Conservation (phyloP, 2,888 invertebrate species). For the Rhaphigaster nebulosa region DNA sequence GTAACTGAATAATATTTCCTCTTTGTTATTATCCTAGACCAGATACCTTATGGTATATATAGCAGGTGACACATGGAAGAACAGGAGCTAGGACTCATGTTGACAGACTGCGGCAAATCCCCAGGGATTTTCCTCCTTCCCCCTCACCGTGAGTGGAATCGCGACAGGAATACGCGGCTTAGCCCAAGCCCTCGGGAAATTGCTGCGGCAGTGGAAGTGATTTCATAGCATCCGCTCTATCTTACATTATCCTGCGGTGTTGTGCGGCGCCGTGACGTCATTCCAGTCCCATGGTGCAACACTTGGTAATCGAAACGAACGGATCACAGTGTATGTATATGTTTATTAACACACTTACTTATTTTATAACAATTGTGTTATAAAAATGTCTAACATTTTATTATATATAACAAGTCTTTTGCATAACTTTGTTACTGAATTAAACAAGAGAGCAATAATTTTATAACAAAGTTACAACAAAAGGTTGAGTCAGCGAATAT, state of each 20-base stretch:
- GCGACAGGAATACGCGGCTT: conserved; percentile 39
- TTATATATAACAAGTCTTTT: no score
- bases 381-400: no score
- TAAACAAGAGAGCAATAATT: no score
- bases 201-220: conserved; percentile 15
- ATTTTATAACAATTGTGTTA: no score
- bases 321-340: no score
- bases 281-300: not conserved
- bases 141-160: not conserved
- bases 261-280: not conserved
- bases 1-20: not conserved
- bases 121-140: not conserved
- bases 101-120: conserved; percentile 30
- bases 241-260: conserved; percentile 1
- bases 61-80: not conserved
- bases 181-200: conserved; percentile 40
- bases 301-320: not conserved
- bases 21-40: not conserved
- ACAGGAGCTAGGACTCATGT: not conserved
- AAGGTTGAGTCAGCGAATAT: no score
- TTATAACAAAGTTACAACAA: no score
- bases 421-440: no score
- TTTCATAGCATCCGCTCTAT: conserved; percentile 33
- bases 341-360: no score
- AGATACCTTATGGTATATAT: not conserved